phyloP scores from a whole-genome alignment of 2,888 invertebrate species.

The Eupithecia vulgata region DNA sequence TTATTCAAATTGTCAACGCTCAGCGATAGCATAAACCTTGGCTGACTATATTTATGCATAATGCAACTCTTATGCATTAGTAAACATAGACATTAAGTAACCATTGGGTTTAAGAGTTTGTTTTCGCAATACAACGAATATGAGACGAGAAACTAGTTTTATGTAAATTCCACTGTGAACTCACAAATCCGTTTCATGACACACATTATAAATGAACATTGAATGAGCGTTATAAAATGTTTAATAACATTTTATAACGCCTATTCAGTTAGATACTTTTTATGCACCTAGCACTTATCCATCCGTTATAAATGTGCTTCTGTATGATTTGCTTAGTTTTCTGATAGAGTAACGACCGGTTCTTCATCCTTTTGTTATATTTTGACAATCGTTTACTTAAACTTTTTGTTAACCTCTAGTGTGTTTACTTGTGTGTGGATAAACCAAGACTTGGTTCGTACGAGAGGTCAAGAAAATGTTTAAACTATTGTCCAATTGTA shows the following conservation, averaged over 20 bases:
- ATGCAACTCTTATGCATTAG: constrained; percentile 53
- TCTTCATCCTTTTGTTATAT: too few relatives aligned
- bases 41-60: constrained; percentile 53
- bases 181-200: constrained; percentile 48
- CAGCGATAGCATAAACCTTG: constrained; percentile 42
- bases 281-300: constrained; percentile 1
- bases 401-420: too few relatives aligned
- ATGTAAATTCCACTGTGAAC: constrained; percentile 26
- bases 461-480: too few relatives aligned
- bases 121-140: constrained; percentile 2
- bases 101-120: constrained; percentile 37
- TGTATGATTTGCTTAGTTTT: background rate
- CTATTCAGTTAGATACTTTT: constrained; percentile 34
- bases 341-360: too few relatives aligned
- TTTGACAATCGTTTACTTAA: too few relatives aligned
- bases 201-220: constrained; percentile 38
- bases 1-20: constrained; percentile 40
- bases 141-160: background rate
- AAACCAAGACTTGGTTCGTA: too few relatives aligned
- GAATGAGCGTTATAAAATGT: too few relatives aligned
- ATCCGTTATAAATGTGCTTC: constrained; percentile 24
- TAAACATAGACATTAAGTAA: constrained; percentile 45
- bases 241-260: constrained; percentile 45
- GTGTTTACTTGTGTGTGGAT: too few relatives aligned
- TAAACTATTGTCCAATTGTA: too few relatives aligned